phyloP scores from a whole-genome alignment of 1,140 invertebrate genomes.

The Ericerus pela region DNA sequence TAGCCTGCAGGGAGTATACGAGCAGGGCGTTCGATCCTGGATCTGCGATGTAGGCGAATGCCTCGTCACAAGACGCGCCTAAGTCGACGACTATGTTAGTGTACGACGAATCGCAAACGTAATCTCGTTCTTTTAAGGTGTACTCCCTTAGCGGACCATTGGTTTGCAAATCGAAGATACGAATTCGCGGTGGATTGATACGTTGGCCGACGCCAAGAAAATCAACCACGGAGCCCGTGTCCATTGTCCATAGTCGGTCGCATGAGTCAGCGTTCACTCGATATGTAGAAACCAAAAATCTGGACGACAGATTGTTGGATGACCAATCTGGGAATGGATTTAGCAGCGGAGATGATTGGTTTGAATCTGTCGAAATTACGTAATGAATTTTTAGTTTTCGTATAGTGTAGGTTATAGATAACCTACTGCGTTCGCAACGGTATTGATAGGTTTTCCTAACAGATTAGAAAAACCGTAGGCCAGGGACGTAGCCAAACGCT shows the following conservation, averaged over 20 bases:
- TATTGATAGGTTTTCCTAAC: too few species aligned
- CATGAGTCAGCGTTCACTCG: slow-evolving; percentile 55
- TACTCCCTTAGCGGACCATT: slow-evolving; percentile 53
- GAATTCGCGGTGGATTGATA: slow-evolving; percentile 30
- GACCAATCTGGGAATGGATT: slow-evolving; percentile 60
- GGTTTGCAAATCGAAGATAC: slow-evolving; percentile 57
- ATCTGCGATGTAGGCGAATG: slow-evolving; percentile 63
- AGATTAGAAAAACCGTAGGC: too few species aligned
- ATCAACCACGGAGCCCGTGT: slow-evolving; percentile 54
- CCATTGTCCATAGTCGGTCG: slow-evolving; percentile 62
- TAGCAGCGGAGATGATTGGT: slow-evolving; percentile 44
- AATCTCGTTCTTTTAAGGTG: slow-evolving; percentile 50
- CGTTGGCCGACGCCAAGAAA: not conserved
- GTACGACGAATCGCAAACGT: slow-evolving; percentile 58
- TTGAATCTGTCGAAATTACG: not conserved
- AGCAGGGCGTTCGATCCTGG: slow-evolving; percentile 65
- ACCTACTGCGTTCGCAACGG: too few species aligned
- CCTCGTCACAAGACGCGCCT: slow-evolving; percentile 52
- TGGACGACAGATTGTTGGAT: slow-evolving; percentile 55
- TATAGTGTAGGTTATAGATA: too few species aligned
- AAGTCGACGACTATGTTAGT: slow-evolving; percentile 66
- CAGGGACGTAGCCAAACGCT: too few species aligned
- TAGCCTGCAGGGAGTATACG: slow-evolving; percentile 54
- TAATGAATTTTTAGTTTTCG: too few species aligned
- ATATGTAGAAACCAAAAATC: slow-evolving; percentile 36